Base-by-base conservation (phyloP, 1,140 invertebrate genomes). In the Scaptomyza graminum region DNA sequence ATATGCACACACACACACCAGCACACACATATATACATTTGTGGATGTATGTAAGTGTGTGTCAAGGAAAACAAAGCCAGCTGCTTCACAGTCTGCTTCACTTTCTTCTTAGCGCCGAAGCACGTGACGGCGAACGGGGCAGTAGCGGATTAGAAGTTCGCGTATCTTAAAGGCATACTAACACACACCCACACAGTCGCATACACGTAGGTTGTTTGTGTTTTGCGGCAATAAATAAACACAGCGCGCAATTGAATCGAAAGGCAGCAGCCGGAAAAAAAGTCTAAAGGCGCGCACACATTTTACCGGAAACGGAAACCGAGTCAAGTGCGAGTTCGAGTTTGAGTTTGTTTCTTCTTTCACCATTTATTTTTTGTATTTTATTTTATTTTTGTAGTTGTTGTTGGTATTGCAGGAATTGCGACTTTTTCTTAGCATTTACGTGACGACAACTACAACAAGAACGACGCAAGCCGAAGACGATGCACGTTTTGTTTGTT, bases 51-150 rank as follows among this genome's bases (percentile, higher is more conserved):
- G 34, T 25, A 68, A 9, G 41, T 60, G 55, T 60, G 44, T 37
- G 47, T 11, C 13, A 79, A 76, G 79, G 70, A 83, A 87, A 87
- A 87, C 79, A 87, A 87, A 76, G 73, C 62, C 71, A 79, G 76
- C 72, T 83, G 69, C 68, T 71, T 25, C 41, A 34, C 31, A 34
- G 65, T 55, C 52, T 69, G 73, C 61, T 65, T 81, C 63, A 49
- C 60, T 83, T 74, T 79, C 52, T 76, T 81, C 54, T 49, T 59
- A 83, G 60, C 57, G 66, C 60, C 66, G 51, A 56, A 31, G 83
- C 78, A 82, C 82, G 82, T 78, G 74, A 78, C 51, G 61, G 52
- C 39, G 12, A 66, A n/a, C 61, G 79, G 60, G 18, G 54, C 25
- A 37, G 70, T 37, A 55, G 34, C 41, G 71, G 47, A 46, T 74